phyloP scores from a whole-genome alignment of 2,113 vertebrate genomes.

The Ictalurus furcatus region DNA sequence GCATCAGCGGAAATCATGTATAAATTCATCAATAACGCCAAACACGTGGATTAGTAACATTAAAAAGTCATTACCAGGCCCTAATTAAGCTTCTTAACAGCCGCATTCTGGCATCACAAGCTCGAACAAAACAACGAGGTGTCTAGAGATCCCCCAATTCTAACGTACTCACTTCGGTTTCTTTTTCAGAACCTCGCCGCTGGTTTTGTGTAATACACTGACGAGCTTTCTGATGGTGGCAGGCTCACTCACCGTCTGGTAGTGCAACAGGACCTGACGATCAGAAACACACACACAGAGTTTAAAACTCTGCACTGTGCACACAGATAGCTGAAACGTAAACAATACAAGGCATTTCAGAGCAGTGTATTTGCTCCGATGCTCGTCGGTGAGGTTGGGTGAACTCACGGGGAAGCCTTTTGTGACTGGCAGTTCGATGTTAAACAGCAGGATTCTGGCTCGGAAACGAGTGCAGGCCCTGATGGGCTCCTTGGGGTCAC shows the following conservation, averaged over 20 bases:
- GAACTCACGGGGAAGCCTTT: slow-evolving; percentile 94
- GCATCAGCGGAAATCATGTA: not conserved
- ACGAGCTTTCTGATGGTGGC: slow-evolving; percentile 87
- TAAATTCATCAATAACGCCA: not conserved
- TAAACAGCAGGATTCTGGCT: slow-evolving; percentile 94
- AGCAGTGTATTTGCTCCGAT: not conserved
- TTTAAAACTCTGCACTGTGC: not conserved
- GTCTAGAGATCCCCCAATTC: not conserved
- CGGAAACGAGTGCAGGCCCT: slow-evolving; percentile 88
- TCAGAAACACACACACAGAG: slow-evolving; percentile 1
- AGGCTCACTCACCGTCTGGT: slow-evolving; percentile 94
- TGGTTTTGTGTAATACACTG: slow-evolving; percentile 92
- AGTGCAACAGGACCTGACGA: slow-evolving; percentile 89
- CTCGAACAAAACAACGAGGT: not conserved
- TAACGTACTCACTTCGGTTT: slow-evolving; percentile 92
- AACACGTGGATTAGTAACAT: not conserved
- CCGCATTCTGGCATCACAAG: not conserved
- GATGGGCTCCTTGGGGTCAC: slow-evolving; percentile 88
- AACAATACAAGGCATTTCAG: not conserved
- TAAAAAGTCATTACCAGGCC: not conserved
- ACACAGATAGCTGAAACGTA: not conserved
- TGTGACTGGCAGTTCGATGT: slow-evolving; percentile 92
- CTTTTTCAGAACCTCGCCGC: slow-evolving; percentile 93
- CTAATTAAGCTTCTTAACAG: not conserved
- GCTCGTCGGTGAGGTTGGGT: not conserved